These are phyloP conservation scores for Pangasius krempfi DNA, from an alignment of 2,797 vertebrate species.

Conservation along the genomic window DNA sequence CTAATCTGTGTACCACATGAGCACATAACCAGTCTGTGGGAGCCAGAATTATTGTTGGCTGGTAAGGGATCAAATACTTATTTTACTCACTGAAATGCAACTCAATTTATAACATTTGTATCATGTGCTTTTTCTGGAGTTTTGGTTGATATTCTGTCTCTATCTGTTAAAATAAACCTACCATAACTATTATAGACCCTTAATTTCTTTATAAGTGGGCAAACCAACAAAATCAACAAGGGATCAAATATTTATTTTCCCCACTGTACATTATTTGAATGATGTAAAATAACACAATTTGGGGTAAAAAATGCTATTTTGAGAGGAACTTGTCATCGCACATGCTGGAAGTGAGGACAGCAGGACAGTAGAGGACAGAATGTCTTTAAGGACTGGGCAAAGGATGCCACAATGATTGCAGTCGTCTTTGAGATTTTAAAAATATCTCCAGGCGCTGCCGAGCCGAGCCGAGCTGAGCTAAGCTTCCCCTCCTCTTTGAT, in stretches of 20 bases:
- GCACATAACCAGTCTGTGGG: no score
- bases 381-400: conserved; percentile 7
- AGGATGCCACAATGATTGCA: conserved; percentile 24
- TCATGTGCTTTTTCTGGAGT: no score
- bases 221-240: no score
- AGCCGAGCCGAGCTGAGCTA: conserved; percentile 19
- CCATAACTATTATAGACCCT: no score
- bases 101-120: no score
- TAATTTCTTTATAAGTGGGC: no score
- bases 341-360: conserved; percentile 5
- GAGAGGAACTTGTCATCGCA: background rate
- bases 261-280: background rate
- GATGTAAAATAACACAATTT: background rate
- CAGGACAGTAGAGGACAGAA: background rate
- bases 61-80: no score
- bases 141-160: background rate
- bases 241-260: no score
- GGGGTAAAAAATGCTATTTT: background rate
- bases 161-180: no score
- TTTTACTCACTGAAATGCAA: no score
- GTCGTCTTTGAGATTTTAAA: conserved; percentile 47
- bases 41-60: no score
- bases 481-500: conserved; percentile 58
- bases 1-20: no score
- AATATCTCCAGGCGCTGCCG: conserved; percentile 51